Conservation (phyloP, 2,113 vertebrate species). For the Syrmaticus mikado region DNA sequence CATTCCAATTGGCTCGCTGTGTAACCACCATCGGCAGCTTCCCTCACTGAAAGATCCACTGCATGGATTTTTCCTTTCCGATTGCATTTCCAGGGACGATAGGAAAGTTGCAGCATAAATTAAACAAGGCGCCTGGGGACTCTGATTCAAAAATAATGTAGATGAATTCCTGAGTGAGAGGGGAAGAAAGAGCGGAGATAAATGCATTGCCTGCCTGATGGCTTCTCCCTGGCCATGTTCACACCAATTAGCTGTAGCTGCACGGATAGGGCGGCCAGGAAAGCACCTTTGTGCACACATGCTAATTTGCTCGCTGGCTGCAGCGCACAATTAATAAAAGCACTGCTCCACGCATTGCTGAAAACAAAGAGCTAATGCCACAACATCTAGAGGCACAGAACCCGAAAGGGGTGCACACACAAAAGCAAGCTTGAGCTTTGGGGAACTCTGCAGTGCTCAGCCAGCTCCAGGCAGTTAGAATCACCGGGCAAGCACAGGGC, state of each 20-base stretch:
- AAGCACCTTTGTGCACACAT: conserved; percentile 38
- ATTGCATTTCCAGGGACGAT: neutral
- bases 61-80: conserved; percentile 46
- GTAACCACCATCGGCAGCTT: conserved; percentile 16
- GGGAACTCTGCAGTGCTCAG: neutral
- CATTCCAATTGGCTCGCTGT: neutral
- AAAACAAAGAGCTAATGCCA: neutral
- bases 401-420: neutral
- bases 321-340: neutral
- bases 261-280: neutral
- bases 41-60: neutral
- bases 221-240: neutral
- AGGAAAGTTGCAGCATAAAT: conserved; percentile 62
- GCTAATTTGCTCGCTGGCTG: conserved; percentile 28
- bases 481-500: neutral
- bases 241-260: neutral
- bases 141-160: neutral
- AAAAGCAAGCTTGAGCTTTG: neutral
- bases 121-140: conserved; percentile 24
- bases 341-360: neutral
- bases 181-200: neutral
- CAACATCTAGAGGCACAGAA: neutral
- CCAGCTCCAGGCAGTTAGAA: neutral
- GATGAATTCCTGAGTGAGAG: conserved; percentile 23
- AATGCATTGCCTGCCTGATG: neutral